Conservation (phyloP, 1,140 invertebrate species). For the Bombus waltoni region DNA sequence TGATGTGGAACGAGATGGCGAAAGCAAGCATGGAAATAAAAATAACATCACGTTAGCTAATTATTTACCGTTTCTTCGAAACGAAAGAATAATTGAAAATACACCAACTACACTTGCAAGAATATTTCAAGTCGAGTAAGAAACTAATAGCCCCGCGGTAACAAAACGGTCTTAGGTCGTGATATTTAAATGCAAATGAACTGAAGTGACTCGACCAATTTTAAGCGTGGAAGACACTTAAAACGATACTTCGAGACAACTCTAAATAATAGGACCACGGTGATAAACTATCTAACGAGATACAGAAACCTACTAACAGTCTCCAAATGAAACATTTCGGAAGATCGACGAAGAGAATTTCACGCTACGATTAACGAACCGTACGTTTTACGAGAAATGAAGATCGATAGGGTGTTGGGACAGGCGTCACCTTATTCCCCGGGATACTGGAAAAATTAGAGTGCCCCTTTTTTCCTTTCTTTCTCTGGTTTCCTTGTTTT, state of each 20-base stretch:
- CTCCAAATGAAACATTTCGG: no score
- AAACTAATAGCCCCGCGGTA: not conserved
- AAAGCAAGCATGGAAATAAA: no score
- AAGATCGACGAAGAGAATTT: not conserved
- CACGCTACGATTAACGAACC: not conserved
- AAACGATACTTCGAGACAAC: no score
- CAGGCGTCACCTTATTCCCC: not conserved
- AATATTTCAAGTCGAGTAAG: not conserved
- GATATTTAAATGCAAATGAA: not conserved
- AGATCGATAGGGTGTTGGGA: constrained; percentile 25
- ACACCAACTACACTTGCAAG: not conserved
- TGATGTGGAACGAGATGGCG: no score
- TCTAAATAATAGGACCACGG: no score
- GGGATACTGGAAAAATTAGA: constrained; percentile 9
- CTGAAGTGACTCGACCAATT: not conserved
- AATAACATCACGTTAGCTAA: no score
- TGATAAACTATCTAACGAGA: not conserved
- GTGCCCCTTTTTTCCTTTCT: not conserved
- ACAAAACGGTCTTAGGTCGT: not conserved
- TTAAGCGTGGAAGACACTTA: not conserved
- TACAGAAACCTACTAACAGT: not conserved
- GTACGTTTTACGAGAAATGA: not conserved
- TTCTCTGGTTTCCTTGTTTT: constrained; percentile 5
- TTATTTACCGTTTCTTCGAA: not conserved
- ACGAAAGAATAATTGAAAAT: not conserved